Percentiles rank a stretch among this genome's conserved stretches.
Conservation (phyloP, 2,888 invertebrate species). For the Platypus cylindrus region DNA sequence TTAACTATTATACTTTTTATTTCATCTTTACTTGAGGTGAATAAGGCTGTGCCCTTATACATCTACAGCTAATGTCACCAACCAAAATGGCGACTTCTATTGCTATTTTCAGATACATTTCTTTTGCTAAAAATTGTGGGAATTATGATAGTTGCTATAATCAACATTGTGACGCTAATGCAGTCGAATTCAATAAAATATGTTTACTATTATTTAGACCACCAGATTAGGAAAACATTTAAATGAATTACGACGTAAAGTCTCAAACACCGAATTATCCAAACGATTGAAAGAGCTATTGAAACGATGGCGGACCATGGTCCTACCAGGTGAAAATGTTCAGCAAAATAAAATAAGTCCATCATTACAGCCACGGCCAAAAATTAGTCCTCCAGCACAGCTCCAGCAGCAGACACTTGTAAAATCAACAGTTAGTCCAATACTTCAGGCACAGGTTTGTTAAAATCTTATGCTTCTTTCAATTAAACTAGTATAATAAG, state of each 20-base stretch:
- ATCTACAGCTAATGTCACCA: too few species aligned
- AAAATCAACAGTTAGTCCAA: conserved; percentile 2
- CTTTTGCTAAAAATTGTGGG: too few species aligned
- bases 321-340: conserved; percentile 46
- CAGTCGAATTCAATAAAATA: neutral
- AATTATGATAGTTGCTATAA: too few species aligned
- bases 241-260: conserved; percentile 81
- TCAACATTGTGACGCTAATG: too few species aligned
- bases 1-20: too few species aligned
- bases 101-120: too few species aligned
- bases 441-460: too few species aligned
- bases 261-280: conserved; percentile 70
- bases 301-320: conserved; percentile 83
- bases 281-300: conserved; percentile 84
- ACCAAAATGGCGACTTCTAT: too few species aligned
- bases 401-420: neutral
- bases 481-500: too few species aligned
- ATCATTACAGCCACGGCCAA: conserved; percentile 19
- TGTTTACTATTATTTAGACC: conserved; percentile 60
- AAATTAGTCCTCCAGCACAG: conserved; percentile 5
- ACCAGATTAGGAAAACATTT: conserved; percentile 90
- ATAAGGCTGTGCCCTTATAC: too few species aligned
- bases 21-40: too few species aligned
- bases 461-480: too few species aligned
- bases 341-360: conserved; percentile 27